Evolutionary conservation across 2,113 vertebrate genomes (phyloP), one percentile per base, ranked within the genome.

Genomic region (Tamias sibiricus): DNA sequence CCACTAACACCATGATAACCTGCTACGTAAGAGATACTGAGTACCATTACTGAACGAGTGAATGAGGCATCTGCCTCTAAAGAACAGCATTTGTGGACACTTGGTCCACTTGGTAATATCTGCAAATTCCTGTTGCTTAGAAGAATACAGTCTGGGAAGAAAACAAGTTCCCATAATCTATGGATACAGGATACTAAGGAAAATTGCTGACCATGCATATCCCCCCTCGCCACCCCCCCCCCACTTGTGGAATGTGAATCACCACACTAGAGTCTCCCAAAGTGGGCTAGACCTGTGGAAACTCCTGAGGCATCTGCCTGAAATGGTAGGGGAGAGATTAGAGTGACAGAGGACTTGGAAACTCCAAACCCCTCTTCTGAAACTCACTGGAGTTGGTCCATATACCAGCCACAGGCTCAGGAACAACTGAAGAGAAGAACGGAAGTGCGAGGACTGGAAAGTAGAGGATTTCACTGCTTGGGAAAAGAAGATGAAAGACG

Each of bases 281-380:
- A 52, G 47, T 68, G n/a, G 44, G 35, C 2, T 9, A 76, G 47
- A 79, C 12, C n/a, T 8, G 0, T 84, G 52, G 71, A 92, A 96
- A 49, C 17, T 91, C 68, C 47, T 35, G 19, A 72, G 59, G 32
- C 35, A 74, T 52, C 79, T 82, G 71, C 42, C 35, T 40, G 54
- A 81, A 83, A 49, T 47, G 71, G 17, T 0, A 0, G 3, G 30
- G 2, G 17, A 90, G 16, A 89, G 76, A 42, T 12, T 42, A 12
- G 72, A 87, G 20, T 14, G 32, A 71, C 1, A 1, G 59, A n/a
- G 10, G 9, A 26, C 49, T 17, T 35, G 40, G 52, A 80, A 49
- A 80, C 20, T 77, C 19, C 40, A 89, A 76, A 59, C n/a, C 42
- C 77, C 72, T 71, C 89, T 94, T 96, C 76, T 68, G 91, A 59